Conservation (phyloP, 2,888 invertebrate genomes). For the Andrena trimmerana region DNA sequence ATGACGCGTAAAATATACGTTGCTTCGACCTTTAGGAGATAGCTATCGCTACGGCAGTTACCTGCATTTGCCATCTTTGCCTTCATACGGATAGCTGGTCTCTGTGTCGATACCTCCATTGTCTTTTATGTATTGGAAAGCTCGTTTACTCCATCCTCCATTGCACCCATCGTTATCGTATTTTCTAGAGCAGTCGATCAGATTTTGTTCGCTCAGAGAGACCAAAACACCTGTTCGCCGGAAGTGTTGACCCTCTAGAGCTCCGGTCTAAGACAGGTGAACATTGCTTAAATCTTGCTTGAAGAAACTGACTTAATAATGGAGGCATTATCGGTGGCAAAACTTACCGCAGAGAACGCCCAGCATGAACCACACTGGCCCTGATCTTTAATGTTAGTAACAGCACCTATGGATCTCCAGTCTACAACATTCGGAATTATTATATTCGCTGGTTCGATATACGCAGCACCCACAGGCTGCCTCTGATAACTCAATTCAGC, state of each 20-base stretch:
- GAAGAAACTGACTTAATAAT: not conserved
- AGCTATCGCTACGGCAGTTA: slow-evolving; percentile 62
- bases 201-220: slow-evolving; percentile 96
- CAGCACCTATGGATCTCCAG: slow-evolving; percentile 94
- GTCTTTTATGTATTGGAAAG: slow-evolving; percentile 93
- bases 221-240: slow-evolving; percentile 91
- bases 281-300: not conserved
- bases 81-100: slow-evolving; percentile 94
- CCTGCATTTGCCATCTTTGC: slow-evolving; percentile 90
- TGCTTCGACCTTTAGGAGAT: not conserved
- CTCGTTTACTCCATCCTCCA: slow-evolving; percentile 94
- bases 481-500: slow-evolving; percentile 49
- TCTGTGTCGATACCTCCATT: slow-evolving; percentile 97
- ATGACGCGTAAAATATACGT: too few relatives aligned
- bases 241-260: slow-evolving; percentile 96
- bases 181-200: slow-evolving; percentile 93
- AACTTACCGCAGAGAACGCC: slow-evolving; percentile 87
- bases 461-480: slow-evolving; percentile 86
- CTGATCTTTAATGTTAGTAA: slow-evolving; percentile 96
- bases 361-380: slow-evolving; percentile 90
- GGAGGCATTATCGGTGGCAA: not conserved
- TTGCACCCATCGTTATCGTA: slow-evolving; percentile 97
- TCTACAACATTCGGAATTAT: slow-evolving; percentile 90
- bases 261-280: slow-evolving; percentile 89
- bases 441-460: slow-evolving; percentile 90